These are phyloP conservation scores for Stenopsyche tienmushanensis DNA, from an alignment of 1,140 invertebrate genomes.

Conservation along the genomic window DNA sequence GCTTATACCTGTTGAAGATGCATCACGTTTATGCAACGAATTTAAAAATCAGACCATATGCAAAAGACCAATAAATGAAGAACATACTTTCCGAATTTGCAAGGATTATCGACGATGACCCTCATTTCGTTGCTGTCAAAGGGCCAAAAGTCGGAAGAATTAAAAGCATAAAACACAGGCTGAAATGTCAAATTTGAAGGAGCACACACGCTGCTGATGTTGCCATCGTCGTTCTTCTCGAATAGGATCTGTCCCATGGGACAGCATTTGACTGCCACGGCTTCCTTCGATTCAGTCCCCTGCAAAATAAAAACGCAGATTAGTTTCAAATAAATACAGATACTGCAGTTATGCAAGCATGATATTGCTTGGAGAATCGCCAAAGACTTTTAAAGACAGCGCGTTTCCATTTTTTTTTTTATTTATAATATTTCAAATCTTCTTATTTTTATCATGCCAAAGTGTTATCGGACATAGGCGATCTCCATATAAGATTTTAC, in stretches of 20 bases:
- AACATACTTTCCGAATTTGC: conserved; percentile 56
- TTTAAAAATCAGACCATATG: not conserved
- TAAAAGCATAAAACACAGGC: conserved; percentile 57
- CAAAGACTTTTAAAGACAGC: too few species aligned
- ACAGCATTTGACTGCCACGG: conserved; percentile 53
- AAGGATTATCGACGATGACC: conserved; percentile 59
- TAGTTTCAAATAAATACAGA: too few species aligned
- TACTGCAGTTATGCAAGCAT: too few species aligned
- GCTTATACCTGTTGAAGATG: conserved; percentile 52
- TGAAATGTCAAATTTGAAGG: conserved; percentile 51
- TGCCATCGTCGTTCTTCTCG: conserved; percentile 44
- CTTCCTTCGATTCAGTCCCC: conserved; percentile 28
- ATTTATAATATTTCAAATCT: too few species aligned
- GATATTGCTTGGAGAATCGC: too few species aligned
- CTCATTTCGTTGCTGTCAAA: conserved; percentile 54
- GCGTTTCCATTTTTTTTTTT: not conserved
- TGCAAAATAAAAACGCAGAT: conserved; percentile 4
- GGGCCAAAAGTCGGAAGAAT: conserved; percentile 54
- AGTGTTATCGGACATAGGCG: too few species aligned
- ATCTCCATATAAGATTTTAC: too few species aligned
- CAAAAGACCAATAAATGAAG: not conserved
- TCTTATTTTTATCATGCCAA: too few species aligned
- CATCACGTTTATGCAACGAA: not conserved
- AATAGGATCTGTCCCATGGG: conserved; percentile 52
- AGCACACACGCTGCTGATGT: conserved; percentile 51